phyloP scores from a whole-genome alignment of 2,113 vertebrate genomes.

The Phyllostomus discolor region DNA sequence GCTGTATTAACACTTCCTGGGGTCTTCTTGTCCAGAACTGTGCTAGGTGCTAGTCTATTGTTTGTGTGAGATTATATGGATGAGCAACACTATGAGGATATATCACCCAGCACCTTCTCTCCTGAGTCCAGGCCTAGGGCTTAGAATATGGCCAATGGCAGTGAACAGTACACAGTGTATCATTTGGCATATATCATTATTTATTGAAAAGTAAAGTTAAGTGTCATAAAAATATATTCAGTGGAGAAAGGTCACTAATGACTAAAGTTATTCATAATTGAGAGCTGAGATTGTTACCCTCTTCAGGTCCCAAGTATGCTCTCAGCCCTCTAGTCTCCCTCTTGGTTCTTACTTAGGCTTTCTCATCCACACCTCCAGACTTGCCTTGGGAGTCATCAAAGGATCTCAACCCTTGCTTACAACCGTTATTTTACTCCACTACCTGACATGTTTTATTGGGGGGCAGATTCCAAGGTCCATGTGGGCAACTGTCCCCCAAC shows the following conservation, averaged over 20 bases:
- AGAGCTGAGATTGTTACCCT: neutral
- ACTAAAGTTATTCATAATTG: neutral
- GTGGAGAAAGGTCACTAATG: neutral
- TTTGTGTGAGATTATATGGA: neutral
- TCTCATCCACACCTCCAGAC: neutral
- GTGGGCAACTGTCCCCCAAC: neutral
- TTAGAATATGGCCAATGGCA: neutral
- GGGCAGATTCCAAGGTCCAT: neutral
- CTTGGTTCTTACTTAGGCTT: neutral
- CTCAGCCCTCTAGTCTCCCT: neutral
- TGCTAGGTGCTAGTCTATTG: neutral
- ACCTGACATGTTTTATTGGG: neutral
- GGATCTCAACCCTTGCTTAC: neutral
- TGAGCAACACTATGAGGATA: neutral
- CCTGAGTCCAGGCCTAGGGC: neutral
- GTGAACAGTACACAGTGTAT: neutral
- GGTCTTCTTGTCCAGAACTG: neutral
- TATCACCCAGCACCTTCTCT: neutral
- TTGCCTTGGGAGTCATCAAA: neutral
- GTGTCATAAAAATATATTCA: neutral
- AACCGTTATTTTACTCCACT: neutral
- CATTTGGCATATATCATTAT: neutral
- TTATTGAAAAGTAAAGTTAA: conserved; percentile 1
- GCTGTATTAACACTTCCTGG: neutral
- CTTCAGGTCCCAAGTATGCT: neutral